Percentiles rank a stretch among this genome's conserved stretches.
Evolutionary conservation across 2,113 vertebrate species (phyloP).

Genomic region (Antechinus flavipes): DNA sequence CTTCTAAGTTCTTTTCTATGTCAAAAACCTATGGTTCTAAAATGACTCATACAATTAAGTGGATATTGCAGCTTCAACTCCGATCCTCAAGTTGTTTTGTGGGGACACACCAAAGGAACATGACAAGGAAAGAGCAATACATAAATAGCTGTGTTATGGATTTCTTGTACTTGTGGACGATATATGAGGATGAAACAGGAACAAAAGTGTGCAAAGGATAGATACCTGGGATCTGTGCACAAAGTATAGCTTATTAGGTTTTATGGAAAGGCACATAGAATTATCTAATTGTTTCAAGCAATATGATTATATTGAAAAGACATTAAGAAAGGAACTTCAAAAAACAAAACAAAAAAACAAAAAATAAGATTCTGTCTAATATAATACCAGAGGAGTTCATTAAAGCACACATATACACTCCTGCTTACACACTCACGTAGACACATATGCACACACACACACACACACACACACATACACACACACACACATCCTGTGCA

Average conservation of each 20-base stretch:
- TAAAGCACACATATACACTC: background rate
- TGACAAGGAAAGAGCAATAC: background rate
- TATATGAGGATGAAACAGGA: background rate
- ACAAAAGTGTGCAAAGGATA: background rate
- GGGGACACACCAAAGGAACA: background rate
- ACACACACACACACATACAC: background rate
- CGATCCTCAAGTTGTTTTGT: background rate
- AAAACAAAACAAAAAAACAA: background rate
- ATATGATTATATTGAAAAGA: background rate
- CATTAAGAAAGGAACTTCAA: conserved; percentile 27
- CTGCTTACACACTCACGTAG: background rate
- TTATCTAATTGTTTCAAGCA: conserved; percentile 31
- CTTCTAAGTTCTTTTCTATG: background rate
- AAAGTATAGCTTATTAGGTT: conserved; percentile 26
- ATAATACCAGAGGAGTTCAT: conserved; percentile 60
- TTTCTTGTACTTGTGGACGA: background rate
- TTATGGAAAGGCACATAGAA: conserved; percentile 30
- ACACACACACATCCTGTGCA: conserved; percentile 53
- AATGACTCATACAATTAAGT: conserved; percentile 70
- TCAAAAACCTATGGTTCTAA: background rate
- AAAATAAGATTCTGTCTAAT: background rate
- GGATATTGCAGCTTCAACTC: conserved; percentile 18
- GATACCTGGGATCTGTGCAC: conserved; percentile 42
- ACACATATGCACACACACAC: background rate
- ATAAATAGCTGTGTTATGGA: rapidly evolving